Base-by-base conservation (phyloP, 2,888 invertebrate species). In the Monochamus alternatus region DNA sequence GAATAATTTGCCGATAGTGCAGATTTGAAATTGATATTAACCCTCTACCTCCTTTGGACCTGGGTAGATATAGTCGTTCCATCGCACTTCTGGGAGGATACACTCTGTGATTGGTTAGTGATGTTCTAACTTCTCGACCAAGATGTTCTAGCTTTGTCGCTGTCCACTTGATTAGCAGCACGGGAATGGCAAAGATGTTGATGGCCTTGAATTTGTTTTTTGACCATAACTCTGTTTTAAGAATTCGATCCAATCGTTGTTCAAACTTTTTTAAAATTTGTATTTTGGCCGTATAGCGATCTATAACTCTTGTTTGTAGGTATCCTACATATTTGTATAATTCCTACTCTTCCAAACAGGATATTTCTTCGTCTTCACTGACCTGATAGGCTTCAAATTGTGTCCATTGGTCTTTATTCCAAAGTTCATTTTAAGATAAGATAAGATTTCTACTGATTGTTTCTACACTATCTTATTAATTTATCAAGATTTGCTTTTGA, bases 141-240 rank as follows among this genome's bases (percentile, higher is more conserved):
- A 59, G 22, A 3, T 59, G 4, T n/a, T 59, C 10, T 30, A 59
- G 59, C 31, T 60, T 31, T 4, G 60, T 60, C 1, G 3, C 12
- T 5, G 60, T 60, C 31, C 32, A 60, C n/a, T 14, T n/a, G 9
- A 32, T 60, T 12, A 47, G 47, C 22, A 60, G 12, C 31, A 60
- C 60, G 9, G 31, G 60, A 12, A 60, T 32, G 5, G 60, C 60
- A 30, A 9, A 60, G 31, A 5, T 31, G 31, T 60, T 60, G 12
- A 60, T 60, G n/a, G 60, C 60, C 7, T 60, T 60, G 31, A 60
- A 30, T 22, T 31, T 60, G 31, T 60, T 60, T 31, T 60, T 60
- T n/a, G 30, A 30, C 31, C 60, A 60, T 12, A 60, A 10, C 31
- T 60, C 32, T 30, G 60, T 60, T 60, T 31, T 60, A 7, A 60